Conservation (phyloP, 2,888 invertebrate genomes). For the Eumerus sabulonum region DNA sequence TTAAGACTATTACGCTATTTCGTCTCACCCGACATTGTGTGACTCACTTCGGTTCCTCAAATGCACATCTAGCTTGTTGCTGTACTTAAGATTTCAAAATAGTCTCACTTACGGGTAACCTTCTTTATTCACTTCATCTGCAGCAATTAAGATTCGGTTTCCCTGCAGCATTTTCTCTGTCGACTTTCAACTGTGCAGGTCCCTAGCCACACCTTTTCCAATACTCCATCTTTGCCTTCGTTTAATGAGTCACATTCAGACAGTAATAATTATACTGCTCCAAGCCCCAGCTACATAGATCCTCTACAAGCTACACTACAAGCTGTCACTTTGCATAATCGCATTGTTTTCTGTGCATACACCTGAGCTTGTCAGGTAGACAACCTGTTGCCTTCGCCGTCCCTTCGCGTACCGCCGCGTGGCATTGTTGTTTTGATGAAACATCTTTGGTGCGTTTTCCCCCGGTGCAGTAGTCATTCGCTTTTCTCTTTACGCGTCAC, state of each 20-base stretch:
- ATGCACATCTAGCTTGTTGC: no score
- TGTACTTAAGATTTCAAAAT: no score
- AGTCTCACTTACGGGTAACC: no score
- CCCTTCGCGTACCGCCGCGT: slow-evolving; percentile 7
- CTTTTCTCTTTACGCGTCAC: slow-evolving; percentile 20
- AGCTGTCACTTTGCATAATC: slow-evolving; percentile 41
- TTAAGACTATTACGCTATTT: no score
- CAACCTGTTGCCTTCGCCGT: slow-evolving; percentile 46
- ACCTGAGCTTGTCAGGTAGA: slow-evolving; percentile 43
- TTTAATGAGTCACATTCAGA: slow-evolving; percentile 20
- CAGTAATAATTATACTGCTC: slow-evolving; percentile 31
- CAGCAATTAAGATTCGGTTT: no score
- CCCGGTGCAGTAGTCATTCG: slow-evolving; percentile 16
- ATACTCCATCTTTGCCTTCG: no score
- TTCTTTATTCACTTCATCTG: no score
- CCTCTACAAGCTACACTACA: not conserved
- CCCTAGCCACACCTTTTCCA: not conserved
- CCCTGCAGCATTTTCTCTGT: no score
- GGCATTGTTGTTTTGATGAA: slow-evolving; percentile 22
- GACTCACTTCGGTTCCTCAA: no score
- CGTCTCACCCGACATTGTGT: no score
- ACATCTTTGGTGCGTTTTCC: slow-evolving; percentile 14
- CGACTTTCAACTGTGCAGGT: no score
- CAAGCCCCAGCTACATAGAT: slow-evolving; percentile 7
- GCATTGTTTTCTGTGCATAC: slow-evolving; percentile 51